Conservation (phyloP, 2,888 invertebrate genomes). For the Leucophenga maculata region DNA sequence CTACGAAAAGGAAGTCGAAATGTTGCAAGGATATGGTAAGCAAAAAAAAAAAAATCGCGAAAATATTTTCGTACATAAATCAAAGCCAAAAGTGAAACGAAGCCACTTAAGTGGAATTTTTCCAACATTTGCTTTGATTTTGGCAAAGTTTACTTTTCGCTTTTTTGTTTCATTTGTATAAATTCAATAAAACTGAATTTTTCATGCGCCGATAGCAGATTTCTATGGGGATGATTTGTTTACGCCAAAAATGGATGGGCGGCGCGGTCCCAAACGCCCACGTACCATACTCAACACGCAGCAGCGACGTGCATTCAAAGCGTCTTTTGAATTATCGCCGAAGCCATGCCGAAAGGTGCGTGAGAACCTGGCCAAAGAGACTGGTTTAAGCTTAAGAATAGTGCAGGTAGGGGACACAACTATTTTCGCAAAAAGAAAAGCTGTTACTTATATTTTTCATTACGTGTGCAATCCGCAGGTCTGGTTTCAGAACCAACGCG, state of each 20-base stretch:
- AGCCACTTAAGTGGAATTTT: constrained; percentile 31
- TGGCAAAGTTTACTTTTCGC: constrained; percentile 11
- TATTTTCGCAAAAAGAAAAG: background rate
- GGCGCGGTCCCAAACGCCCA: constrained; percentile 85
- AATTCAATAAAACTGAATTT: constrained; percentile 16
- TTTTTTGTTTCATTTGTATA: constrained; percentile 8
- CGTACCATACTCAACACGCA: constrained; percentile 88
- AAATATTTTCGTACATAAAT: constrained; percentile 2
- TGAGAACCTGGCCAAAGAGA: constrained; percentile 87
- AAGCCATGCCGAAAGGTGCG: constrained; percentile 88
- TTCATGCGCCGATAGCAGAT: constrained; percentile 61
- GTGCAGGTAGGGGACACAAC: constrained; percentile 78
- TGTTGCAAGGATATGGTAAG: constrained; percentile 77
- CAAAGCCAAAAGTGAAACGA: constrained; percentile 13
- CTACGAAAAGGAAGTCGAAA: constrained; percentile 85
- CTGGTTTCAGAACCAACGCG: constrained; percentile 79
- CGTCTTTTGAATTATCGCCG: constrained; percentile 88
- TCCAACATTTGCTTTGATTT: constrained; percentile 1
- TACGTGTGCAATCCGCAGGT: constrained; percentile 70
- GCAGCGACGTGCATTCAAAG: constrained; percentile 87
- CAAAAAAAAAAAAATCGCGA: constrained; percentile 7
- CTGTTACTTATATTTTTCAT: background rate
- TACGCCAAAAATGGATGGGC: constrained; percentile 77
- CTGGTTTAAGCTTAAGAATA: constrained; percentile 86
- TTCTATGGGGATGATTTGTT: constrained; percentile 77